Evolutionary conservation across 2,888 invertebrate species (phyloP), one percentile per base, ranked within the genome.

Genomic region (Coleophora flavipennella): DNA sequence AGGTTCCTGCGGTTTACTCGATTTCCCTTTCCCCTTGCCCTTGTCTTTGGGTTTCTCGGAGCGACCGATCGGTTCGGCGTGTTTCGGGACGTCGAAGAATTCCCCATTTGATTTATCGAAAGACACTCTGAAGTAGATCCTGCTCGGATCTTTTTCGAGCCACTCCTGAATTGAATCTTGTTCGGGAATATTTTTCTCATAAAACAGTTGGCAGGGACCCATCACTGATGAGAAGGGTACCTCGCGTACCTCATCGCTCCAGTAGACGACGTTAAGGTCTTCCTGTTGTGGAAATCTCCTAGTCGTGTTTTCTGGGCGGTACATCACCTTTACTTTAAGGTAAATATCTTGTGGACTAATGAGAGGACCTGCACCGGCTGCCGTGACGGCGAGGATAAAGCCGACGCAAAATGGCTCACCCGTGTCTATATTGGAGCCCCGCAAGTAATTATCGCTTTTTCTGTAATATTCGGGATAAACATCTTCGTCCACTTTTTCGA

Each of bases 401-500:
- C 89, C 94, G 8, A 95, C 86, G 51, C 90, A 87, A 67, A 93
- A 94, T 1, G 94, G 93, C 45, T 92, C 89, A 0, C 91, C 90
- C 0, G 91, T 91, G 45, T 91, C 89, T 10, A 85, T 65, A 56
- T 93, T 92, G 0, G 91, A 91, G 0, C 92, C 92, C 51, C 92
- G 91, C 13, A 90, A 67, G 47, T 85, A 86, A 46, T 91, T 91
- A 10, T 88, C 86, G 33, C 86, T 88, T 72, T 94, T 94, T 40
- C 94, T 85, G 64, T 94, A 94, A 55, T 89, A 90, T 67, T 95
- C 95, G 0, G 94, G 90, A 61, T 92, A 94, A 27, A 90, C 62
- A n/a, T 88, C 86, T 63, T 92, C 92, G 67, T 94, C 91, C 1
- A 90, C 86, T 49, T 86, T 76, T 38, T 85, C 85, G 36, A 74